Evolutionary conservation across 35 echinoderm and acorn worm genomes (phyloP), one percentile per base, ranked within the genome.

Genomic region (Apostichopus japonicus): DNA sequence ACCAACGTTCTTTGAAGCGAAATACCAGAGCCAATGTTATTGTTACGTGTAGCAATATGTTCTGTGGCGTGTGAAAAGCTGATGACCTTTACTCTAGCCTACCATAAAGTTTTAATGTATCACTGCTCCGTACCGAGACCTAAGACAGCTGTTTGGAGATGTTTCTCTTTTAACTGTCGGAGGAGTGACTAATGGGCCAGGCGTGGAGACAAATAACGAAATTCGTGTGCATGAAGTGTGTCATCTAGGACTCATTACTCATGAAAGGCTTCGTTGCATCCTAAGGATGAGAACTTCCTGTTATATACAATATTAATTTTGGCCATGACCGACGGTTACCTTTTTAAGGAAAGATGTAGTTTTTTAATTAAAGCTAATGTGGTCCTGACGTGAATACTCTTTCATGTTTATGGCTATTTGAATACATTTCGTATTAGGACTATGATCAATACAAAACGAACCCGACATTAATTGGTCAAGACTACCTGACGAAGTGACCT

Each of bases 261-360:
- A 84, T 24, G 54, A 22, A 84, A 84, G 5, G 81, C 81, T 84
- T 54, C 57, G 56, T 17, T 84, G 81, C 17, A 58, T 24, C 81
- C 23, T 84, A 84, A 84, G 54, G 81, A 57, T 84, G 81, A 56
- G 14, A 59, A 56, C 27, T 84, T 84, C 56, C 54, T 75, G 71
- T 75, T 23, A 84, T 16, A 84, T n/a, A 58, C 81, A 84, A 84
- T 84, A 84, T 84, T 84, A 53, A 23, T 84, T 84, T 84, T 84
- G 81, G 56, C 81, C 81, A n/a, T 84, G 81, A 84, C 81, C 81
- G 81, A 58, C 56, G 19, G 13, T 84, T 58, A 84, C 81, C 81
- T 58, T 84, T 55, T 1, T 8, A 75, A 13, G 57, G 7, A 61
- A 8, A 61, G 57, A 61, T 61, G 8, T 61, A 61, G 13, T 6